Evolutionary conservation across 53 echinoderm and acorn worm genomes (phyloP), one percentile per base, ranked within the genome.

Genomic region (Temnopleurus reevesii): DNA sequence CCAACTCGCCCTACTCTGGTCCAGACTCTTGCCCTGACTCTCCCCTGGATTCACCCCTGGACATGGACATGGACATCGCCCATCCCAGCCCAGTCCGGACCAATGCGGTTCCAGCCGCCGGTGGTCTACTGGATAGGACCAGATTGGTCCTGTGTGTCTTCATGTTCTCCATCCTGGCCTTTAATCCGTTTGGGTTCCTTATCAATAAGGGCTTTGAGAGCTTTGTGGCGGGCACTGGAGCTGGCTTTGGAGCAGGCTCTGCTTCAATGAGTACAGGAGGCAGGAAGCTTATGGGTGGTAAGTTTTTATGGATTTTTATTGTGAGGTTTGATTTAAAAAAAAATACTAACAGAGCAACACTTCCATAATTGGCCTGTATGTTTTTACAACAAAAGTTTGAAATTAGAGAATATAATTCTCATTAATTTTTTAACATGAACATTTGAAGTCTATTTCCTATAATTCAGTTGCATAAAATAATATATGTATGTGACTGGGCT

Each of bases 151-250:
- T 99, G 76, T 99, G 99, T 64, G 93, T 96, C 56, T 95, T 96
- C 94, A 93, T 99, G 99, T 99, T 99, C 93, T 93, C 94, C 15
- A 92, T 96, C 49, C 90, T 96, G 77, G 89, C 94, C 25, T 92
- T 99, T 89, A 96, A 99, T 81, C 99, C 99, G 4, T 96, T 99
- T 77, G 95, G 95, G 3, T 94, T 96, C 59, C 84, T 99, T 49
- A 91, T 98, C 89, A 92, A 93, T 29, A 91, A 90, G 77, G 86
- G 91, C 12, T 91, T 91, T 46, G 86, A 84, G 88, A 87, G 71
- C 53, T 87, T 66, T 81, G 61, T 93, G 33, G 34, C 88, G 25
- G 65, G 65, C 2, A 5, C 76, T 2, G 81, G 76, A 19, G 53
- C 87, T 26, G 60, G 84, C 5, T 15, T 81, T 6, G 25, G 53